phyloP scores from a whole-genome alignment of 2,888 invertebrate species.

The Aproaerema taeniolella region DNA sequence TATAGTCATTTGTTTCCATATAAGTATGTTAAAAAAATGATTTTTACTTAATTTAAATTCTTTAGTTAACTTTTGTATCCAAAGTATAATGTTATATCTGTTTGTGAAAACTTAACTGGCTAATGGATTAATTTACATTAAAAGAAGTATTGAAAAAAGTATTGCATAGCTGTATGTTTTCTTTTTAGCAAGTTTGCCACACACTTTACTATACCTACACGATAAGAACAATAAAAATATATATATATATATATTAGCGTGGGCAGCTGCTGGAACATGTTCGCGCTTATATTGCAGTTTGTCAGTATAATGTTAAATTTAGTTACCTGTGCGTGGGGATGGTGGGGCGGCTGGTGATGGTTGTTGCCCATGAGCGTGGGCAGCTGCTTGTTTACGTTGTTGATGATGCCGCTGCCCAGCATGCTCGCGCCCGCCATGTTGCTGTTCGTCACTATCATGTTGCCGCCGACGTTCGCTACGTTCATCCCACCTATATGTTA shows the following conservation, averaged over 20 bases:
- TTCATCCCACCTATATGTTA: constrained; percentile 78
- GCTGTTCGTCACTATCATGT: constrained; percentile 89
- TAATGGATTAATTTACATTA: not conserved
- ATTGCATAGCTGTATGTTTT: not conserved
- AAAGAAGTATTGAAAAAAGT: not conserved
- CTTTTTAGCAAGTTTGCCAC: no score
- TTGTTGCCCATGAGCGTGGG: constrained; percentile 80
- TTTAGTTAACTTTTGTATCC: no score
- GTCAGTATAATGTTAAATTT: not conserved
- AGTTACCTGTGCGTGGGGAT: constrained; percentile 68
- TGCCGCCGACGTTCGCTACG: constrained; percentile 79
- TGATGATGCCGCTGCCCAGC: constrained; percentile 86
- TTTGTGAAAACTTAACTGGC: no score
- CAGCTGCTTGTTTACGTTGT: constrained; percentile 86
- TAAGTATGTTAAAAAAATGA: no score
- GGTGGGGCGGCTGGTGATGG: constrained; percentile 61
- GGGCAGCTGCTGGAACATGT: no score
- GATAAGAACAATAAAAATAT: no score
- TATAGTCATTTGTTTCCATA: no score
- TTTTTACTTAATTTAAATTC: no score
- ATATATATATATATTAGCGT: no score
- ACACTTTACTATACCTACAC: no score
- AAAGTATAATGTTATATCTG: no score
- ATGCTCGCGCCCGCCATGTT: constrained; percentile 82
- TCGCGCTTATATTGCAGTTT: not conserved